Evolutionary conservation across 2,113 vertebrate species (phyloP), one percentile per base, ranked within the genome.

Genomic region (Alethe diademata): DNA sequence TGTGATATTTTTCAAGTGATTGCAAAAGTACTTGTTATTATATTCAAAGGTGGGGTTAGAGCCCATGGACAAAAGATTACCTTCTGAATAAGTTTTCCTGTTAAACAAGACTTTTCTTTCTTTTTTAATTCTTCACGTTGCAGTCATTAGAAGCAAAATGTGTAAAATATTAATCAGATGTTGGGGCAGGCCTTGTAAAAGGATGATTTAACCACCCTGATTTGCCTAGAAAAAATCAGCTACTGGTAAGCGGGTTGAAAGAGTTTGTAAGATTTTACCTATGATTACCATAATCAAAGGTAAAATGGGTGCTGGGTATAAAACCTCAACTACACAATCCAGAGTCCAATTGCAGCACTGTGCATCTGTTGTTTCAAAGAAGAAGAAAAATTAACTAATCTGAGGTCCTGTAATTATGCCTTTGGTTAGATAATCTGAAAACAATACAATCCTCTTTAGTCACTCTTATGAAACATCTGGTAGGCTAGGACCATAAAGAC

Each of bases 381-480:
- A 25, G 11, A 93, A 26, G 31, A 75, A 95, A 96, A 96, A 54
- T 7, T 47, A 95, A 58, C 45, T 90, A 23, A 89, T 93, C 88
- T 91, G 43, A 91, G 42, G 70, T 73, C 33, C 50, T 64, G 26
- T 88, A 91, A 93, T 94, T 93, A 69, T 28, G 29, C n/a, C 38
- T 93, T 93, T 76, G 83, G 48, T 50, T 78, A 74, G 67, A 76
- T 75, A 95, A 95, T 81, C 69, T 83, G 31, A 45, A 95, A 92
- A 82, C 45, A 60, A 61, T 26, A 28, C 94, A 85, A 91, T 92
- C 64, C 42, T 93, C 60, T 88, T 92, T 81, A 72, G 70, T 78
- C 75, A 38, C 15, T 64, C 42, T 62, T 47, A 17, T 3, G 15
- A 80, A 94, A 74, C 26, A 48, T n/a, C 62, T 64, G 57, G 20